Evolutionary conservation across 2,113 vertebrate genomes (phyloP), one percentile per base, ranked within the genome.

Genomic region (Oncorhynchus keta): DNA sequence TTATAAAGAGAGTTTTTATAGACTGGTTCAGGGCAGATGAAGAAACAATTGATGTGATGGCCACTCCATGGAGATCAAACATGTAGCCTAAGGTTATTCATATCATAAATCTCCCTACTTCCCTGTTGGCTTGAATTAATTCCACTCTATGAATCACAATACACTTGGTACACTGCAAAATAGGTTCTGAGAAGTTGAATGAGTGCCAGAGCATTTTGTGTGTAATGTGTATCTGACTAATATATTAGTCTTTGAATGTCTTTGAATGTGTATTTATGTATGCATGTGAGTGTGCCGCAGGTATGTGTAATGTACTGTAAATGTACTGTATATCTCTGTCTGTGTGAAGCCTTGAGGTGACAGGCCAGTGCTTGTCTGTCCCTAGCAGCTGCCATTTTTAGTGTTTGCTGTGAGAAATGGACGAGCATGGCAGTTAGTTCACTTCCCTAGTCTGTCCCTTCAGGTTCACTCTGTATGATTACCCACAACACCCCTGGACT

Each of bases 311-410:
- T 76, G 32, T 62, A 22, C 59, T 9, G n/a, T 22, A 7, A 22
- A 62, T 62, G 8, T 62, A 62, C 59, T 22, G 18, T 16, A 62
- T 62, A 20, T 20, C 64, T 73, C 32, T 45, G 8, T 45, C 8
- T 69, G 65, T 26, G 61, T 12, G 61, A 59, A 20, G 62, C 61
- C 70, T 32, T 39, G 64, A 22, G 70, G 62, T 73, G 72, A 62
- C 76, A 78, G 68, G 80, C 68, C 45, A 55, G 73, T 32, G 70
- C 80, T 69, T 73, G 80, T 79, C 73, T 79, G 80, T 79, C 73
- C 59, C 35, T 26, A 18, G 80, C 73, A 79, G 74, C 71, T 83
- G 45, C 64, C 8, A 2, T 62, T 22, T 9, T n/a, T n/a, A 62
- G 0, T 2, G 8, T 24, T 55, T 0, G 1, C 14, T 55, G 51